Conservation (phyloP, 2,113 vertebrate genomes). For the Carassius carassius region DNA sequence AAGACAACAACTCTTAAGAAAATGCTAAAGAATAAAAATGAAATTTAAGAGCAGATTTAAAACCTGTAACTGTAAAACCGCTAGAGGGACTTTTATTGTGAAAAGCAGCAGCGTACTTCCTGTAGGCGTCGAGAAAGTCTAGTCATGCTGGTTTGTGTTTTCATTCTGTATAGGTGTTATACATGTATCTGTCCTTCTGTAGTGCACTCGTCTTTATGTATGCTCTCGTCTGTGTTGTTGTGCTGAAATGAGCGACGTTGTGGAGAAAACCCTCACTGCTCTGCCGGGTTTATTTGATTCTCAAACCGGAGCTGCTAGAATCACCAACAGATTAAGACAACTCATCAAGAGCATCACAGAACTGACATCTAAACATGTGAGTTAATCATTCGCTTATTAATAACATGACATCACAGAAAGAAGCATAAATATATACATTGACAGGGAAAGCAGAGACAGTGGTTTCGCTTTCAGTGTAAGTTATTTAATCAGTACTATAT, state of each 20-base stretch:
- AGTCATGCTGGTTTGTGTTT: constrained; percentile 19
- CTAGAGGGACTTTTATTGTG: neutral
- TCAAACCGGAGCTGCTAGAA: constrained; percentile 72
- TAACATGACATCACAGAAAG: neutral
- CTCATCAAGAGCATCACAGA: constrained; percentile 90
- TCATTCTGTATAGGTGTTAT: neutral
- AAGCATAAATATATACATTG: neutral
- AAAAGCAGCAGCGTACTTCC: neutral
- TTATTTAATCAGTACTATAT: too few relatives aligned
- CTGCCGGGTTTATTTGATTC: constrained; percentile 86
- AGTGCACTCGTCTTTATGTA: neutral
- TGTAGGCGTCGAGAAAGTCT: constrained; percentile 17
- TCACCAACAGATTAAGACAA: constrained; percentile 82
- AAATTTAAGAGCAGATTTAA: too few relatives aligned
- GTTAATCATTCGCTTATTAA: constrained; percentile 35
- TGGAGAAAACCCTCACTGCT: constrained; percentile 92
- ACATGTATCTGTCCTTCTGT: neutral
- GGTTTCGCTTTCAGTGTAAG: too few relatives aligned
- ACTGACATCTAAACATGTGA: constrained; percentile 91
- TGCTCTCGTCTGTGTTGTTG: neutral
- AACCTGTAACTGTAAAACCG: neutral
- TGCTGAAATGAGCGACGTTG: constrained; percentile 89
- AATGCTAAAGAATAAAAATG: too few relatives aligned
- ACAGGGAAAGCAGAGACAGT: neutral
- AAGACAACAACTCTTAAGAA: too few relatives aligned